phyloP scores from a whole-genome alignment of 2,113 vertebrate species.

The Apteryx mantelli region DNA sequence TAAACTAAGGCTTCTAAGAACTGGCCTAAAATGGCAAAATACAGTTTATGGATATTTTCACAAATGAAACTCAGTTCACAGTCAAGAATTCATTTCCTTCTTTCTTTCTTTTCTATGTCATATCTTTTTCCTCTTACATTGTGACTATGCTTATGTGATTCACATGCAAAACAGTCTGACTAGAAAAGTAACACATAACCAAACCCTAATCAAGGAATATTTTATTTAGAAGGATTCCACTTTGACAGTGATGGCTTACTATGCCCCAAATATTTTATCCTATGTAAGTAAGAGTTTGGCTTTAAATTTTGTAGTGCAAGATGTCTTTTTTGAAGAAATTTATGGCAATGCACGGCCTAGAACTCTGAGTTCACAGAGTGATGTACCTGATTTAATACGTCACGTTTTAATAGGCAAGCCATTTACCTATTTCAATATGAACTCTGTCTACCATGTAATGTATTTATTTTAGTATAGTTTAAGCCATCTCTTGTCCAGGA shows the following conservation, averaged over 20 bases:
- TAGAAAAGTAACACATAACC: not conserved
- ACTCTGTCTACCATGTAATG: slow-evolving; percentile 5
- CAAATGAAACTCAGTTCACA: not conserved
- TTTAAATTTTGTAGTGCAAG: not conserved
- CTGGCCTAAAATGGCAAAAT: not conserved
- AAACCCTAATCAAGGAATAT: not conserved
- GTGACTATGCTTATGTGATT: not conserved
- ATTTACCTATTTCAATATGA: slow-evolving; percentile 34
- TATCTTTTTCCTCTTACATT: not conserved
- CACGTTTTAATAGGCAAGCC: slow-evolving; percentile 55
- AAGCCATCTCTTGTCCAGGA: slow-evolving; percentile 35
- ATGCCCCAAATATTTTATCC: not conserved
- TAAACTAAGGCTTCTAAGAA: not conserved
- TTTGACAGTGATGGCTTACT: not conserved
- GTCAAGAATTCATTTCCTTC: not conserved
- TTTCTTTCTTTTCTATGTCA: not conserved
- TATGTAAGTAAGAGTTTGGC: not conserved
- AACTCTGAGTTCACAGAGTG: not conserved
- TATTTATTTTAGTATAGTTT: slow-evolving; percentile 41
- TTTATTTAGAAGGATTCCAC: not conserved
- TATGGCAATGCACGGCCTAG: not conserved
- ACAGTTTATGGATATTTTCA: not conserved
- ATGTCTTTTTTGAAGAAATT: not conserved
- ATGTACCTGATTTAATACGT: slow-evolving; percentile 39
- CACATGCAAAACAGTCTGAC: not conserved